Percentiles rank a stretch among this genome's conserved stretches.
Evolutionary conservation across 2,888 invertebrate genomes (phyloP).

Genomic region (Epinotia bilunana): DNA sequence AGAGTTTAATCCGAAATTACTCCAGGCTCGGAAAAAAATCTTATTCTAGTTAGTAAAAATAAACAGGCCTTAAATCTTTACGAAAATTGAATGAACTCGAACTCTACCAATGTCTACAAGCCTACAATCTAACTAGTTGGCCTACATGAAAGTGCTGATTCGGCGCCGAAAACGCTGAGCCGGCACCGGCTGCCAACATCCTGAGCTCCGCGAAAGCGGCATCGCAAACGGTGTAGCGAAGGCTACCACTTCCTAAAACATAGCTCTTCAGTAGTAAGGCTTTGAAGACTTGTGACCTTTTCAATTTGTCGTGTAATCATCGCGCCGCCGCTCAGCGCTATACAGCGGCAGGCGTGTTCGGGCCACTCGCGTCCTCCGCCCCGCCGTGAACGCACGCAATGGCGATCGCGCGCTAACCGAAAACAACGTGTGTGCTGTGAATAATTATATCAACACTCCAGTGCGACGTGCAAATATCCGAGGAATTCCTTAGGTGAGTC

Average conservation of each 20-base stretch:
- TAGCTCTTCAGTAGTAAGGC: background rate
- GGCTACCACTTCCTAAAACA: slow-evolving; percentile 46
- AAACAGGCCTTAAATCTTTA: too few species aligned
- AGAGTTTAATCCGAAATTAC: too few species aligned
- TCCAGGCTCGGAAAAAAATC: too few species aligned
- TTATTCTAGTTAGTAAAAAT: too few species aligned
- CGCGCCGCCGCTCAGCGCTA: slow-evolving; percentile 19
- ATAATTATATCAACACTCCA: slow-evolving; percentile 29
- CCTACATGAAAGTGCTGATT: background rate
- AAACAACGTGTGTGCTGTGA: slow-evolving; percentile 42
- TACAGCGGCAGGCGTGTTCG: slow-evolving; percentile 3
- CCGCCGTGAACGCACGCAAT: slow-evolving; percentile 72
- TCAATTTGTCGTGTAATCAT: background rate
- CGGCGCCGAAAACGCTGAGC: slow-evolving; percentile 21
- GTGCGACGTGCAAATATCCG: slow-evolving; percentile 48
- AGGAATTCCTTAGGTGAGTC: slow-evolving; percentile 62
- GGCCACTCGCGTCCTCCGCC: slow-evolving; percentile 71
- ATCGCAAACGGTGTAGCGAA: slow-evolving; percentile 52
- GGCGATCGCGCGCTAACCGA: slow-evolving; percentile 50
- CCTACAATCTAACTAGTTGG: background rate
- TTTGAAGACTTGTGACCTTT: slow-evolving; percentile 1
- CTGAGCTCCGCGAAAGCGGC: slow-evolving; percentile 49
- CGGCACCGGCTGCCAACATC: slow-evolving; percentile 26
- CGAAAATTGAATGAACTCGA: too few species aligned
- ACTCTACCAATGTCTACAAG: background rate